phyloP scores from a whole-genome alignment of 2,797 vertebrate genomes.

The Pipistrellus pygmaeus region DNA sequence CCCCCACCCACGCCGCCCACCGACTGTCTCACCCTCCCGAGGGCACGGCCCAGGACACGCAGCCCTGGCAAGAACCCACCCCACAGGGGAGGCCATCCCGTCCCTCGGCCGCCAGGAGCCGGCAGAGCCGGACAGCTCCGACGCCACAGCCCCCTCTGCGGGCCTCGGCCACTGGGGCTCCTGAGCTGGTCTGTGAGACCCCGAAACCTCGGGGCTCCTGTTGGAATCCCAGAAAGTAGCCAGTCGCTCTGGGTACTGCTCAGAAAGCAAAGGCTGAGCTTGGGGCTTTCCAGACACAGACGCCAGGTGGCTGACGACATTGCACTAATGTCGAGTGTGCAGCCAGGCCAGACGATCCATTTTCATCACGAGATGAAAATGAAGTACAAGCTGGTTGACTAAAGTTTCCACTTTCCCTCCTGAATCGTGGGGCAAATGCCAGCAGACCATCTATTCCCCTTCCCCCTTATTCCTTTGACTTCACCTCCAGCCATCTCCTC shows the following conservation, averaged over 20 bases:
- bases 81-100: not conserved
- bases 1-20: not conserved
- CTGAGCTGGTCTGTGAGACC: fast-evolving
- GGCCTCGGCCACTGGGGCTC: not conserved
- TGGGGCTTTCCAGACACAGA: not conserved
- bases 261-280: not conserved
- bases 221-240: not conserved
- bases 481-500: not conserved
- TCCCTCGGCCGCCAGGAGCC: fast-evolving
- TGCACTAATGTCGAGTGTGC: not conserved
- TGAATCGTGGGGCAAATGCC: not conserved
- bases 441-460: not conserved
- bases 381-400: not conserved
- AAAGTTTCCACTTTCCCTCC: not conserved
- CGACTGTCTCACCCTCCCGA: not conserved
- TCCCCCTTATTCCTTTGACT: not conserved
- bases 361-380: not conserved
- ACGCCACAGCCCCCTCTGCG: not conserved
- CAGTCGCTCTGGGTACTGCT: not conserved
- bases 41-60: not conserved
- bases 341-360: not conserved
- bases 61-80: not conserved
- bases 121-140: fast-evolving
- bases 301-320: not conserved
- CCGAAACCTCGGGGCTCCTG: not conserved